Evolutionary conservation across 1,140 invertebrate species (phyloP), one percentile per base, ranked within the genome.

Genomic region (Dinoponera quadriceps): DNA sequence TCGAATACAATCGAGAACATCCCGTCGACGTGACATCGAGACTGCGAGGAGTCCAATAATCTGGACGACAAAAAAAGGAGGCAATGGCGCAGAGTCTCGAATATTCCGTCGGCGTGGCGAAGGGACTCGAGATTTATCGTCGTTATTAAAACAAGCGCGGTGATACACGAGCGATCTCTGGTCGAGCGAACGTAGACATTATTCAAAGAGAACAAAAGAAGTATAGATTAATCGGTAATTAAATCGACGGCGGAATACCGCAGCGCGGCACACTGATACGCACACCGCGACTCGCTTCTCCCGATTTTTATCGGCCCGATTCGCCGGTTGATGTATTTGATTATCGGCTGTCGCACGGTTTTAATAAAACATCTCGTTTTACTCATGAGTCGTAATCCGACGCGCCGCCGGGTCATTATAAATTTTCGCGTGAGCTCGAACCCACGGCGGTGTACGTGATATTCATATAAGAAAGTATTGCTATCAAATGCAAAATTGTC

Each of bases 191-290:
- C 48, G 78, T 73, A 33, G 77, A 72, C 80, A 72, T 85, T 88
- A 88, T 89, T 89, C 86, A 77, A 73, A 33, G 16, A 25, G 63
- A 66, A 81, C 83, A 88, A 88, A 87, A 85, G 87, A 75, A 85
- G 55, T 82, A 33, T 25, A 84, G 85, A 88, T 88, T 88, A 87
- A 88, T 88, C 86, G 87, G 72, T 88, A 88, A 88, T 88, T 88
- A 85, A 88, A 88, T 88, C 87, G 83, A 78, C 57, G 73, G 57
- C 20, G 63, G 59, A 63, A 44, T 38, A 71, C 54, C 72, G 49
- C 63, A 27, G 80, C 72, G 49, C 63, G 33, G 80, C 55, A 20
- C 16, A 57, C 71, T 83, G 75, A 84, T 87, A 75, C 33, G 66
- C 16, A 63, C 33, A 9, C 44, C 66, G 16, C 71, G 51, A 80